Evolutionary conservation across 2,113 vertebrate genomes (phyloP), one percentile per base, ranked within the genome.

Genomic region (Bos javanicus): DNA sequence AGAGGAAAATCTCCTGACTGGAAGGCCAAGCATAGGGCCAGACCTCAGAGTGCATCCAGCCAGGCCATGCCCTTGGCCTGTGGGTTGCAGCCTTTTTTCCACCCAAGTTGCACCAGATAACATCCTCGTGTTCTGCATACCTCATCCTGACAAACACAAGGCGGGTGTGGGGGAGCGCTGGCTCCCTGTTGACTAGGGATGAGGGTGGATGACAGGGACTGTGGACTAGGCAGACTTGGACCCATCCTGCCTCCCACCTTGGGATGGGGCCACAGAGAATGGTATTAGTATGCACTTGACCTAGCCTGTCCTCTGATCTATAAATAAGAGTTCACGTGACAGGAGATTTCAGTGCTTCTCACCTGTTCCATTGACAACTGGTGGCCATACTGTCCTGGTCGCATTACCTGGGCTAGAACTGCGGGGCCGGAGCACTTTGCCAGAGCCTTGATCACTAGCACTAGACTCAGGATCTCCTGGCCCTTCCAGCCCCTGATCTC

Each of bases 41-140:
- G 36, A 67, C 23, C 43, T 6, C 10, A 16, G 94, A 87, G 74
- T 54, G 43, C 25, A 8, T 57, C 39, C 33, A 14, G n/a, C 59
- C 1, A 9, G 64, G 10, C 9, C 4, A 12, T 39, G 13, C 17
- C 25, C 6, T n/a, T 23, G 15, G 11, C 28, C 6, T 74, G 28
- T 48, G 28, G n/a, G 28, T 19, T 21, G 57, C 28, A 13, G 26
- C 8, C 39, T 83, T 67, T 39, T 15, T 13, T 26, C 46, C 28
- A 39, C n/a, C 62, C 28, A 5, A 7, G 54, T 56, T 9, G 80
- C 21, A 56, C 7, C 21, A 50, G 71, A 48, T 25, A 16, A 4
- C 1, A 0, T 50, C 39, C 26, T 46, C 7, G 10, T 19, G 6
- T 17, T 28, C 59, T 11, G 12, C 59, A 12, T 1, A 13, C 46